Evolutionary conservation across 2,888 invertebrate species (phyloP), one percentile per base, ranked within the genome.

Genomic region (Melanophora roralis): DNA sequence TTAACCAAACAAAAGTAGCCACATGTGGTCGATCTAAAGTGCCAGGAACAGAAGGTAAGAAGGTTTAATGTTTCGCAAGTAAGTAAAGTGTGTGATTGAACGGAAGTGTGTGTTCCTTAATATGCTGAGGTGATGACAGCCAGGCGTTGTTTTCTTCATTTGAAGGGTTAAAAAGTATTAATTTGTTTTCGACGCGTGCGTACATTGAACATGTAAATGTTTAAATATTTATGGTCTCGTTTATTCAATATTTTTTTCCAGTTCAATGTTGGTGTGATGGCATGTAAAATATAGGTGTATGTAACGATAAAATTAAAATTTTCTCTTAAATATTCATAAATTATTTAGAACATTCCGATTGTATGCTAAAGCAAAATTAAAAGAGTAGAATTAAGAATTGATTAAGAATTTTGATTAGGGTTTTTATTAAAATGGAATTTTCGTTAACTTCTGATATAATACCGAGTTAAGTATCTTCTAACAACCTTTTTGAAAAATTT

Each of bases 151-250:
- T 38, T 51, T 21, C 27, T 67, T 53, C 11, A 40, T 59, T 67
- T 64, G 6, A 80, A 76, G 62, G 76, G 72, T 76, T 72, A 59
- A 65, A 49, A 71, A 68, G 68, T 80, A 80, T 80, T 76, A 80
- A 80, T 80, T 80, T 80, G 80, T 80, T 76, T 64, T 68, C 38
- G 76, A 73, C 80, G 80, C 80, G 80, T 80, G 80, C 80, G 76
- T 76, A 76, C 68, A 73, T 49, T 43, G 43, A 14, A 16, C n/a
- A 62, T 51, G 60, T 62, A 74, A 67, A 74, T 57, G 80, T 57
- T 57, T n/a, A 64, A 68, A 64, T 75, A 59, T 77, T 77, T 79
- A 71, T 79, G 67, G 23, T 53, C 65, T 75, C 71, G 59, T 65
- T 67, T 47, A 65, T 59, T 79, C 38, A 47, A 55, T 55, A 53